These are phyloP conservation scores for Chaetodon trifascialis DNA, from an alignment of 2,113 vertebrate species.

Conservation along the genomic window DNA sequence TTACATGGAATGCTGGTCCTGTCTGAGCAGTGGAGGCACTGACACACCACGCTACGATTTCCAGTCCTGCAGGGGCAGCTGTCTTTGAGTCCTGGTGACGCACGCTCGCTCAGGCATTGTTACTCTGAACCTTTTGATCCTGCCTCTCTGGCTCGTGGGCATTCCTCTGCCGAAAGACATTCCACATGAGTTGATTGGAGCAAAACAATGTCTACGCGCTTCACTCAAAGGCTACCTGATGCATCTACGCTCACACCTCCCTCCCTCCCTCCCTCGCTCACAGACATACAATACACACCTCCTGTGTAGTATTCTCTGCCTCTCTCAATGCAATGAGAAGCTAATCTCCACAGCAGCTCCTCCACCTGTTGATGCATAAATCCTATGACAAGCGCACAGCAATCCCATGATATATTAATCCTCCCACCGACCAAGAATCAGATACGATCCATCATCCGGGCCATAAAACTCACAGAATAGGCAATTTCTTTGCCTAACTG, in stretches of 20 bases:
- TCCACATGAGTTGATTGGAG: constrained; percentile 70
- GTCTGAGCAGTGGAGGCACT: constrained; percentile 31
- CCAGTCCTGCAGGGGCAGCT: constrained; percentile 60
- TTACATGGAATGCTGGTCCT: constrained; percentile 49
- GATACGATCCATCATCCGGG: constrained; percentile 27
- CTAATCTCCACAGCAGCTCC: constrained; percentile 29
- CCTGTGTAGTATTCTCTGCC: background rate
- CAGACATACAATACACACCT: constrained; percentile 23
- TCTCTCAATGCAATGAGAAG: constrained; percentile 46
- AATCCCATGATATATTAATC: constrained; percentile 29
- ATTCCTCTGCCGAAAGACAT: constrained; percentile 70
- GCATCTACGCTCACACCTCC: constrained; percentile 24
- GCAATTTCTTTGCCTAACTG: background rate
- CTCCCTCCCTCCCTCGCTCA: background rate
- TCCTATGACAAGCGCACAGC: constrained; percentile 31
- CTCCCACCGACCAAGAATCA: constrained; percentile 30
- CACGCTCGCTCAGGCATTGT: constrained; percentile 72
- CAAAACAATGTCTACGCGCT: constrained; percentile 69
- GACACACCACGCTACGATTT: constrained; percentile 43
- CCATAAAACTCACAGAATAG: constrained; percentile 10
- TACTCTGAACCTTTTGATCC: constrained; percentile 76
- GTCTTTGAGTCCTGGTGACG: constrained; percentile 67
- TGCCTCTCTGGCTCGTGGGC: constrained; percentile 62
- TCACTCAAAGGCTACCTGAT: constrained; percentile 69
- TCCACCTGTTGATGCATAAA: constrained; percentile 69